Conservation (phyloP, 2,113 vertebrate genomes). For the Apteryx owenii region DNA sequence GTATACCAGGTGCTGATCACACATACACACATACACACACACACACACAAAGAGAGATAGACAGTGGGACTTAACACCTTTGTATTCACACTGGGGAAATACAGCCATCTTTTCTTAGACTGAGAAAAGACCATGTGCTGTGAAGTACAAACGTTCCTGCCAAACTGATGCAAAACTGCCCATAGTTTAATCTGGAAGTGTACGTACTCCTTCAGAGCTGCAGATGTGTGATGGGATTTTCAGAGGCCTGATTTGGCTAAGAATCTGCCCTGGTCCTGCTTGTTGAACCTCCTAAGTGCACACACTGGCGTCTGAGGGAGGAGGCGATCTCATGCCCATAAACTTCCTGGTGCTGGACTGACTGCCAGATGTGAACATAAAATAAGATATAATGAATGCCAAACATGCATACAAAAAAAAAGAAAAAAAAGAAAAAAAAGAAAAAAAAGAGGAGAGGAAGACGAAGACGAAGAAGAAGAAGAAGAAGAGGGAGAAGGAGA, state of each 20-base stretch:
- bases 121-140: neutral
- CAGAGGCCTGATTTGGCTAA: neutral
- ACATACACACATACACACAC: neutral
- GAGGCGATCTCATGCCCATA: rapidly evolving
- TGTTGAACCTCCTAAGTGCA: neutral
- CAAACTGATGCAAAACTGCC: neutral
- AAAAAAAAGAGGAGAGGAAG: neutral
- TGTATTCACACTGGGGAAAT: neutral
- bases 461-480: neutral
- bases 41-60: neutral
- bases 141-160: neutral
- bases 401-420: rapidly evolving
- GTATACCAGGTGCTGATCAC: neutral
- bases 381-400: neutral
- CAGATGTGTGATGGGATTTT: neutral
- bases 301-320: neutral
- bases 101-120: neutral
- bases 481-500: neutral
- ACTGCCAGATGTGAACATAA: neutral
- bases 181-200: neutral
- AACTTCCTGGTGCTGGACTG: neutral
- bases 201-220: neutral
- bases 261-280: neutral
- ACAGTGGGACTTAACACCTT: no score
- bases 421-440: neutral